Conservation (phyloP, 2,888 invertebrate species). For the Acronicta alni region DNA sequence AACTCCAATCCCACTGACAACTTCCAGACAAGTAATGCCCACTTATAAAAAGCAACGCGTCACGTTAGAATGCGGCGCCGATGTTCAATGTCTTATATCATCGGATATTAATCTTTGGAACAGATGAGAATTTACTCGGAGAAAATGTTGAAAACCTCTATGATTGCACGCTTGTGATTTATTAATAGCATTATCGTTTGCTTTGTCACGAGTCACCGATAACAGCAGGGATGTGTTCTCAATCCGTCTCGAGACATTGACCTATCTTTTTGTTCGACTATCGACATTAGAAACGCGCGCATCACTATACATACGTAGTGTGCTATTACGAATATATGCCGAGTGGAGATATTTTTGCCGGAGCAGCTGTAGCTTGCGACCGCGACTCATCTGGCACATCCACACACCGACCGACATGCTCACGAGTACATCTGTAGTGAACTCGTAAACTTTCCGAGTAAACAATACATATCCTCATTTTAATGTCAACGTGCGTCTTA, state of each 20-base stretch:
- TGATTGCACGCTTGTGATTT: slow-evolving; percentile 23
- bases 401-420: slow-evolving; percentile 55
- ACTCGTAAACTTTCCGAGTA: slow-evolving; percentile 53
- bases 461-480: slow-evolving; percentile 42
- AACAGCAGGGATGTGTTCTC: slow-evolving; percentile 49
- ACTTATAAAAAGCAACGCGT: slow-evolving; percentile 53
- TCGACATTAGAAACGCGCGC: slow-evolving; percentile 63
- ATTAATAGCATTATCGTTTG: slow-evolving; percentile 15
- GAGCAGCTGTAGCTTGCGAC: slow-evolving; percentile 79
- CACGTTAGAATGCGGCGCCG: slow-evolving; percentile 33
- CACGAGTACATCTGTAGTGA: slow-evolving; percentile 49
- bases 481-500: slow-evolving; percentile 9
- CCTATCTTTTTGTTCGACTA: slow-evolving; percentile 78
- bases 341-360: slow-evolving; percentile 79
- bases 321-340: slow-evolving; percentile 73
- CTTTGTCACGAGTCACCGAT: slow-evolving; percentile 37
- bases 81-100: slow-evolving; percentile 45
- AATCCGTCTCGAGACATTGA: slow-evolving; percentile 84
- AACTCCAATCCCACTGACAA: slow-evolving; percentile 56
- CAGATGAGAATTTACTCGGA: slow-evolving; percentile 15
- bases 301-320: slow-evolving; percentile 51
- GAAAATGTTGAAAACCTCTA: slow-evolving; percentile 17
- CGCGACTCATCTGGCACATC: slow-evolving; percentile 72
- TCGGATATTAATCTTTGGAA: slow-evolving; percentile 38
- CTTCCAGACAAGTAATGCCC: slow-evolving; percentile 53